Evolutionary conservation across 2,888 invertebrate genomes (phyloP).

Genomic region (Agrilus cyanescens): DNA sequence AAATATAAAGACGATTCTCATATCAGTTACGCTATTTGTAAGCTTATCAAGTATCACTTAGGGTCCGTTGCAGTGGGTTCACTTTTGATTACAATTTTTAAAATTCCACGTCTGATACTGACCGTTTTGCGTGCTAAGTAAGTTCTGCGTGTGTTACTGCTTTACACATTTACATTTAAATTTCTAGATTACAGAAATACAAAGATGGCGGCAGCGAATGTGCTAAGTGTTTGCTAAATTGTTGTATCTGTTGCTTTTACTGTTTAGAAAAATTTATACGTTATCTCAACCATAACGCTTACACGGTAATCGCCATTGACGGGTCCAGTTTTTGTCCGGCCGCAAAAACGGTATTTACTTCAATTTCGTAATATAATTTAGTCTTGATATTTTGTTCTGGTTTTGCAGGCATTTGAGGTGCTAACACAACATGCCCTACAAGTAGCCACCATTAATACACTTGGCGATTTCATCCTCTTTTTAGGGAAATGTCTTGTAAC

Average conservation of each 20-base stretch:
- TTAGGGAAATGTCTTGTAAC: constrained; percentile 77
- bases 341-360: constrained; percentile 62
- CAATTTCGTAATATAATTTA: constrained; percentile 3
- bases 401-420: constrained; percentile 75
- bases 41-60: constrained; percentile 76
- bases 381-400: constrained; percentile 13
- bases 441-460: constrained; percentile 83
- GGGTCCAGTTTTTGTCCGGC: constrained; percentile 85
- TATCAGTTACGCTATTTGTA: constrained; percentile 58
- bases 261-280: constrained; percentile 85
- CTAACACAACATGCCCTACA: constrained; percentile 72
- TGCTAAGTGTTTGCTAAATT: constrained; percentile 61
- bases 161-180: constrained; percentile 7
- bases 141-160: constrained; percentile 28
- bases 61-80: constrained; percentile 95
- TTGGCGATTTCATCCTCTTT: constrained; percentile 88
- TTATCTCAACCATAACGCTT: constrained; percentile 89
- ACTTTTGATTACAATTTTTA: constrained; percentile 83
- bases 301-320: constrained; percentile 87
- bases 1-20: constrained; percentile 55
- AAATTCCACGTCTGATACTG: constrained; percentile 78
- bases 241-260: constrained; percentile 84
- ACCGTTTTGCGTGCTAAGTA: constrained; percentile 85
- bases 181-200: constrained; percentile 48
- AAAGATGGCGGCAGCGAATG: constrained; percentile 64